Base-by-base conservation (phyloP, 2,797 vertebrate genomes). In the Zenarchopterus dispar region DNA sequence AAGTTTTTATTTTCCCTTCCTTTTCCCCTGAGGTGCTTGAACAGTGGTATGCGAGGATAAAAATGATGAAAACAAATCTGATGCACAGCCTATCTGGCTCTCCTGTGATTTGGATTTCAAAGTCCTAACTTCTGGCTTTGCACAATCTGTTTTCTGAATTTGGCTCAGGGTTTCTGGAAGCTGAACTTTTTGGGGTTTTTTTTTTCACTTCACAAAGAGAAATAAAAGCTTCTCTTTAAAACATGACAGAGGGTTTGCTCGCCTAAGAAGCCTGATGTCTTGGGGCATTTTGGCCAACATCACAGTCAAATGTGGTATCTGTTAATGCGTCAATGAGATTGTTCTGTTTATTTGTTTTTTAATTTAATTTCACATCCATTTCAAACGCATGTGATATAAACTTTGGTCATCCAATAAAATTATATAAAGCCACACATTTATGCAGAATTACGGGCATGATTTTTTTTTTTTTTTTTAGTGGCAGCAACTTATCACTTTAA, bases 81-180 rank as follows among this genome's bases (percentile, higher is more conserved):
- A 73, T 36, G 45, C 49, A 15, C 18, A 19, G 22, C 62, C 44
- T 53, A 55, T 69, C 21, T 9, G 8, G 39, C 2, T 3, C 26
- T 52, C 17, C 1, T 46, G 13, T 39, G 36, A 58, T 81, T 64
- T 73, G 39, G 65, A 84, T 74, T 67, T 79, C 58, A 81, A 76
- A 75, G 65, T 59, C 18, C 21, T 36, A 45, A 64, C 41, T 56
- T 62, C 43, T 56, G 8, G 11, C 15, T 51, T 55, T 51, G 28
- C 58, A 36, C 33, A 43, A 16, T 45, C 36, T 15, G 10, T 57
- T 76, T 75, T 77, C 68, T 39, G 36, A 39, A 75, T 71, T 74
- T 24, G 1, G 59, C 60, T 66, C 46, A 0, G 0, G 13, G 51
- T 62, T 63, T 65, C 56, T 23, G 6, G 50, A 57, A 42, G 64